Evolutionary conservation across 2,888 invertebrate species (phyloP).

Genomic region (Euzetes globulus): DNA sequence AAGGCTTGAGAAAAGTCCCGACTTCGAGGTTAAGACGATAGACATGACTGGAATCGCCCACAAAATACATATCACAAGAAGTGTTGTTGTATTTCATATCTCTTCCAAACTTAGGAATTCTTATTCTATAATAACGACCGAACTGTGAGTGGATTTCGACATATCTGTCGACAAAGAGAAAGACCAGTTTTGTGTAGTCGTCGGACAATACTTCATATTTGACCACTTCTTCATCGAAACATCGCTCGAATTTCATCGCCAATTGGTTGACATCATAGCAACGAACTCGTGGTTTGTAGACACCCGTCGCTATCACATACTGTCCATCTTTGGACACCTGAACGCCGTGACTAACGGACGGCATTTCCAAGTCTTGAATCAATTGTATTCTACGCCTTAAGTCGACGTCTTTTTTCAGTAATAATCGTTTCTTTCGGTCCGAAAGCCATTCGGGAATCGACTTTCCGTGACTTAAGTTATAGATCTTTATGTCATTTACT

Average conservation of each 20-base stretch:
- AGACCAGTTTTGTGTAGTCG: slow-evolving; percentile 88
- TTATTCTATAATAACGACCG: slow-evolving; percentile 77
- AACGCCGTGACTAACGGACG: slow-evolving; percentile 77
- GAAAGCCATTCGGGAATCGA: slow-evolving; percentile 93
- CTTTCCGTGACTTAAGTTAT: slow-evolving; percentile 93
- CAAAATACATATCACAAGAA: slow-evolving; percentile 84
- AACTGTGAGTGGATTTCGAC: slow-evolving; percentile 92
- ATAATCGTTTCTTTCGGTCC: slow-evolving; percentile 68
- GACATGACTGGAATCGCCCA: slow-evolving; percentile 74
- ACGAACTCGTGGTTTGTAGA: slow-evolving; percentile 87
- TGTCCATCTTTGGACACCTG: slow-evolving; percentile 81
- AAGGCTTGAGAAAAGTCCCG: slow-evolving; percentile 85
- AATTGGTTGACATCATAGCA: slow-evolving; percentile 94
- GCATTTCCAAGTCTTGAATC: slow-evolving; percentile 99
- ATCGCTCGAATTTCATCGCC: slow-evolving; percentile 93
- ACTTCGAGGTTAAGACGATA: slow-evolving; percentile 90
- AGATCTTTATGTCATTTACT: slow-evolving; percentile 93
- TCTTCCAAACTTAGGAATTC: slow-evolving; percentile 91
- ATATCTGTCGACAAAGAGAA: slow-evolving; percentile 80
- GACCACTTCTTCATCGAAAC: slow-evolving; percentile 93
- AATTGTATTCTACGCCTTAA: slow-evolving; percentile 83
- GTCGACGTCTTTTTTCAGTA: slow-evolving; percentile 83
- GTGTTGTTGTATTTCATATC: slow-evolving; percentile 84
- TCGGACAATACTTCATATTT: slow-evolving; percentile 85
- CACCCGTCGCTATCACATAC: slow-evolving; percentile 80